Percentiles rank a stretch among this genome's conserved stretches.
phyloP scores from a whole-genome alignment of 2,888 invertebrate species.

The Stomorhina lunata region DNA sequence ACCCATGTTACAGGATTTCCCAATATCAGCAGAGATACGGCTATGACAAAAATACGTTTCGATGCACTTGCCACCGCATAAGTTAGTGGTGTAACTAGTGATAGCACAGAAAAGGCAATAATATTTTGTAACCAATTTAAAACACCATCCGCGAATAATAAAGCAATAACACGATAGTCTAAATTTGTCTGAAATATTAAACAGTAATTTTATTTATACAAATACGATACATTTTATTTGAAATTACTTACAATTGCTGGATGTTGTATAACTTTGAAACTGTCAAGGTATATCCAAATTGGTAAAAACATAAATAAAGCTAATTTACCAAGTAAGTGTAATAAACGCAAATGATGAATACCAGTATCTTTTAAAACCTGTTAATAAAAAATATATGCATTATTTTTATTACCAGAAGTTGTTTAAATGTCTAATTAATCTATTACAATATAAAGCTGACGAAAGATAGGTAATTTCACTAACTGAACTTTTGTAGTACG shows the following conservation, averaged over 20 bases:
- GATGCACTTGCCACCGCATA: slow-evolving; percentile 98
- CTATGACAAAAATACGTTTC: slow-evolving; percentile 95
- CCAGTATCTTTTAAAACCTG: slow-evolving; percentile 91
- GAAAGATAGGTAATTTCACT: no score
- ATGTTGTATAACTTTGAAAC: slow-evolving; percentile 83
- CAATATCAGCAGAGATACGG: slow-evolving; percentile 90
- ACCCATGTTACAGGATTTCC: slow-evolving; percentile 94
- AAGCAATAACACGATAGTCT: slow-evolving; percentile 82
- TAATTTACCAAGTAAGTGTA: slow-evolving; percentile 89
- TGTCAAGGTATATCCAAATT: slow-evolving; percentile 88
- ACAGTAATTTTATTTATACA: background rate
- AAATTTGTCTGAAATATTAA: slow-evolving; percentile 79
- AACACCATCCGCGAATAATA: slow-evolving; percentile 89
- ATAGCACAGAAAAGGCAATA: slow-evolving; percentile 95
- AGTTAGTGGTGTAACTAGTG: slow-evolving; percentile 94
- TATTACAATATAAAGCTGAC: no score
- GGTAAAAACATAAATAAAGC: slow-evolving; percentile 91
- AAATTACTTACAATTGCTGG: slow-evolving; percentile 83
- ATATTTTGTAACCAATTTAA: slow-evolving; percentile 97
- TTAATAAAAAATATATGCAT: slow-evolving; percentile 58
- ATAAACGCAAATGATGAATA: slow-evolving; percentile 92
- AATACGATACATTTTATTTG: background rate
- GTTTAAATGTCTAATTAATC: no score
- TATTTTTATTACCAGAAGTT: no score
- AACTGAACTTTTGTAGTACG: no score